Evolutionary conservation across 30 jellyfish, hydroid and myxozoan genomes (phyloP).

Genomic region (Cassiopea xamachana): DNA sequence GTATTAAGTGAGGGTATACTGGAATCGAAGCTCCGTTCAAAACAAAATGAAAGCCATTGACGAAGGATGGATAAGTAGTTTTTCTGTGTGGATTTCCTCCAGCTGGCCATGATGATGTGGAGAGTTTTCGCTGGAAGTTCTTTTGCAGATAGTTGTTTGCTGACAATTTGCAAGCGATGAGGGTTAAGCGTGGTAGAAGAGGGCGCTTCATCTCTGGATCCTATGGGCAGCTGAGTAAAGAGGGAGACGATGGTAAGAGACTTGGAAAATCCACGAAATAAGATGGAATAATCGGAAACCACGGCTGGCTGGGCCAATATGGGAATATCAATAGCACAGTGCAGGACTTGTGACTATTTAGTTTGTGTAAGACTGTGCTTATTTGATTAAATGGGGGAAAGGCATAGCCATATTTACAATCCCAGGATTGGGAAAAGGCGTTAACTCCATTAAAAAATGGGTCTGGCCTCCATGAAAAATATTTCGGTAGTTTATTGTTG

Average conservation of each 20-base stretch:
- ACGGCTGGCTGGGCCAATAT: constrained; percentile 54
- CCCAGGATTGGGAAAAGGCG: constrained; percentile 37
- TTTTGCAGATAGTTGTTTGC: not conserved
- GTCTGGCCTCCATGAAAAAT: constrained; percentile 28
- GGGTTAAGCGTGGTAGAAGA: not conserved
- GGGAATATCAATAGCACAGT: constrained; percentile 34
- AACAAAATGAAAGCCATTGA: constrained; percentile 42
- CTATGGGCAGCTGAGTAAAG: constrained; percentile 10
- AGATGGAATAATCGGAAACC: constrained; percentile 24
- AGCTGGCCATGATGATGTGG: constrained; percentile 20
- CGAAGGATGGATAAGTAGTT: not conserved
- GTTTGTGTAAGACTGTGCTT: constrained; percentile 15
- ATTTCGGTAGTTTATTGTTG: constrained; percentile 5
- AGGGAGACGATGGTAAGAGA: not conserved
- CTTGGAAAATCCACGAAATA: not conserved
- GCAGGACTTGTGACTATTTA: not conserved
- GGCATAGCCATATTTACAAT: constrained; percentile 22
- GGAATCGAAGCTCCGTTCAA: constrained; percentile 5
- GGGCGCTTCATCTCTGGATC: constrained; percentile 28
- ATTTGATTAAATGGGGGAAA: constrained; percentile 58
- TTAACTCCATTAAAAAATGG: constrained; percentile 10
- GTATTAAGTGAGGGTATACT: constrained; percentile 18
- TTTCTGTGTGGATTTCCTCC: constrained; percentile 26
- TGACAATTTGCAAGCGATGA: no score
- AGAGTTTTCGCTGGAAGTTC: not conserved